Percentiles rank a stretch among this genome's conserved stretches.
phyloP scores from a whole-genome alignment of 2,113 vertebrate species.

The Corythoichthys haematopterus region DNA sequence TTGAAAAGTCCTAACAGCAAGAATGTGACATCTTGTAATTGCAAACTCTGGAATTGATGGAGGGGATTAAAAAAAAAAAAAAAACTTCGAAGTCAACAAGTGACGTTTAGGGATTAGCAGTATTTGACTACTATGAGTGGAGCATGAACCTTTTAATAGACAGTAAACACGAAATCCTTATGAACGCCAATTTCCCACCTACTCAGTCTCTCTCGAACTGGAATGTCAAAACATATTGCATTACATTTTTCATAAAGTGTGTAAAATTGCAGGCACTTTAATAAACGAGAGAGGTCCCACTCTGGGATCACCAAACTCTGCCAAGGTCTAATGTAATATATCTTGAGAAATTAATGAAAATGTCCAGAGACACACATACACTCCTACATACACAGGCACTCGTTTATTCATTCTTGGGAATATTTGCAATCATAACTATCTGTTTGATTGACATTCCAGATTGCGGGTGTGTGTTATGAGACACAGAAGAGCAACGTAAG shows the following conservation, averaged over 20 bases:
- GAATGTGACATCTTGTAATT: background rate
- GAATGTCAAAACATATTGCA: background rate
- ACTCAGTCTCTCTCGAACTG: background rate
- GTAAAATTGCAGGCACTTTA: slow-evolving; percentile 1
- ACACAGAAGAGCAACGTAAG: background rate
- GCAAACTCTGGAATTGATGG: no score
- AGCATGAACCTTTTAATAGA: background rate
- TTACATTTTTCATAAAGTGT: slow-evolving; percentile 2
- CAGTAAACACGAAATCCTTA: background rate
- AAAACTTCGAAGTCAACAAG: background rate
- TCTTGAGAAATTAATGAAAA: background rate
- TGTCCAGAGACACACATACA: background rate
- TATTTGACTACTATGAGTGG: background rate
- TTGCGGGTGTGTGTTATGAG: background rate
- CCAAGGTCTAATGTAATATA: background rate
- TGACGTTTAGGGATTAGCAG: background rate
- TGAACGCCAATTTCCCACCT: background rate
- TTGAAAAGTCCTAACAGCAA: background rate
- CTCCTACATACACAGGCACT: background rate
- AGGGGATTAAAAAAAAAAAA: background rate
- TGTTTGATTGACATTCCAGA: background rate
- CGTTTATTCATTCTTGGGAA: background rate
- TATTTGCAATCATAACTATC: background rate
- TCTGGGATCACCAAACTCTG: background rate
- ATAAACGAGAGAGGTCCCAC: background rate